Base-by-base conservation (phyloP, 2,113 vertebrate genomes). In the Corydoras maculifer region DNA sequence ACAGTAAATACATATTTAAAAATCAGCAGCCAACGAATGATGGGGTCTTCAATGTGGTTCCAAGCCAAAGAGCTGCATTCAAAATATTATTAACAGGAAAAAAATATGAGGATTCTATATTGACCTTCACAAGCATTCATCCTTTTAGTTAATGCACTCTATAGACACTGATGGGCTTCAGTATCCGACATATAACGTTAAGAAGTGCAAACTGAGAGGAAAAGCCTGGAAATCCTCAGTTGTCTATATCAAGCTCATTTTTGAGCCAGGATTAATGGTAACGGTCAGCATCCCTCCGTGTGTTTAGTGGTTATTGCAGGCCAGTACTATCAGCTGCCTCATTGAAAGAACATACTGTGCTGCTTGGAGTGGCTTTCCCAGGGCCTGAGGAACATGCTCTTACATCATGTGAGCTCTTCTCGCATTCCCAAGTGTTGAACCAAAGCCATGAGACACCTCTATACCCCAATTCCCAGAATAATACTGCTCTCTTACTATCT, bases 261-360 rank as follows among this genome's bases (percentile, higher is more conserved):
- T 15, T 30, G 65, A 49, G 65, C 15, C 72, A 68, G 65, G 48
- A 68, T 68, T 66, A 67, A 73, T 73, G 58, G 29, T 59, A 67
- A 57, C 72, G 62, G 65, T 74, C 59, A 68, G 65, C n/a, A 68
- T 62, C 65, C 65, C 58, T 53, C 65, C 68, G 72, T 74, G 65
- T 66, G 64, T 74, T 74, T 68, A 68, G 72, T 68, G 72, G 72
- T 61, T 67, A 67, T 29, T 68, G 64, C 13, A 72, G 62, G 48
- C 72, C 64, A 18, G 72, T 58, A 65, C 54, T 30, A 49, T 29
- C 12, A 43, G 63, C 61, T 63, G 69, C 32, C 58, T 53, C n/a
- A 53, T 35, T 72, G 35, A 73, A 55, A 62, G 30, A 62, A 68
- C 72, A 74, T 15, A 57, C 49, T 49, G 65, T 62, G 51, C 64